These are phyloP conservation scores for Hemitrygon akajei DNA, from an alignment of 2,797 vertebrate species.

Conservation along the genomic window DNA sequence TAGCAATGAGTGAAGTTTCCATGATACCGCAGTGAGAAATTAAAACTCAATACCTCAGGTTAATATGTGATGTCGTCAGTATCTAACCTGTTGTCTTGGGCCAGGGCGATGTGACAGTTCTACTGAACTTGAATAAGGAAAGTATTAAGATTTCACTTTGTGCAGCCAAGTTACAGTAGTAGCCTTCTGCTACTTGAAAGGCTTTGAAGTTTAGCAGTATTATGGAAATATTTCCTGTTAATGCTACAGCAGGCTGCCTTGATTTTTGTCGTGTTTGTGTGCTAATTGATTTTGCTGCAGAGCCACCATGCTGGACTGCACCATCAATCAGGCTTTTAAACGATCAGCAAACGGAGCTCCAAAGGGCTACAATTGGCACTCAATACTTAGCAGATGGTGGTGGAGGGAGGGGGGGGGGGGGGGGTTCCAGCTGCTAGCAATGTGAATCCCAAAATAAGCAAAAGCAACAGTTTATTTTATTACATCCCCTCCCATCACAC, in stretches of 20 bases:
- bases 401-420: no score
- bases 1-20: background rate
- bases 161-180: background rate
- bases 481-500: background rate
- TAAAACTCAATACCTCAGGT: background rate
- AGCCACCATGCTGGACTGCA: background rate
- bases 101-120: background rate
- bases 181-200: background rate
- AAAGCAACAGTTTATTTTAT: background rate
- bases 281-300: conserved; percentile 19
- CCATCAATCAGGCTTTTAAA: background rate
- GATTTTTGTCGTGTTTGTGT: background rate
- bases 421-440: background rate
- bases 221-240: background rate
- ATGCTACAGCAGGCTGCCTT: background rate
- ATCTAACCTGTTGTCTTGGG: background rate
- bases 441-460: background rate
- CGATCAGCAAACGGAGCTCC: conserved; percentile 3
- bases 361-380: background rate
- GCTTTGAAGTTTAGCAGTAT: background rate
- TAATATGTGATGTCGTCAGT: background rate
- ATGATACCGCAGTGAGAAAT: background rate
- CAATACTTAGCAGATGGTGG: background rate
- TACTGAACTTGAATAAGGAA: background rate
- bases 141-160: background rate